These are phyloP conservation scores for Spilogale gracilis DNA, from an alignment of 2,113 vertebrate genomes.

Conservation along the genomic window DNA sequence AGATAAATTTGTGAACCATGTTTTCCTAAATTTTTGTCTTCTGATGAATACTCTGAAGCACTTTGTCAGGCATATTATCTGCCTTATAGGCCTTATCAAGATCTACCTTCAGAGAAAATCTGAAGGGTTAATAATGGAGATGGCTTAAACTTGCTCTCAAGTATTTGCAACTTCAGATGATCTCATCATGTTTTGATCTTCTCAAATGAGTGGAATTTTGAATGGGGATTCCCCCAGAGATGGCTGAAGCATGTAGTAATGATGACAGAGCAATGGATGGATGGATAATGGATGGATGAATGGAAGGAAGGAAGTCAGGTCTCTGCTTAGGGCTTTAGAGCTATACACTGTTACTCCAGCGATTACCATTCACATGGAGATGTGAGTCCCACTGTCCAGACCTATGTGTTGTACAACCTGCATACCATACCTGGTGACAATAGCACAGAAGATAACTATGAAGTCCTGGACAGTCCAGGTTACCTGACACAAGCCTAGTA, in stretches of 20 bases:
- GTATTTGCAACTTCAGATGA: not conserved
- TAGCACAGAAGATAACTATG: not conserved
- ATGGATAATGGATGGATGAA: not conserved
- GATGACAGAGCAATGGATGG: not conserved
- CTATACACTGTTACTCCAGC: not conserved
- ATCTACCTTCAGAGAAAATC: not conserved
- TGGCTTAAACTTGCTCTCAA: not conserved
- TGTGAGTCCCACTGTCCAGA: not conserved
- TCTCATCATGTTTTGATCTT: not conserved
- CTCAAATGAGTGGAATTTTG: constrained; percentile 18
- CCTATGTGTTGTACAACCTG: not conserved
- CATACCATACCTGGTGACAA: too few species aligned
- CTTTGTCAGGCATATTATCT: not conserved
- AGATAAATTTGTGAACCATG: constrained; percentile 15
- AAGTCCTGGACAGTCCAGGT: not conserved
- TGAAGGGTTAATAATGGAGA: not conserved
- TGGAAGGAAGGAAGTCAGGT: not conserved
- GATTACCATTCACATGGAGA: not conserved
- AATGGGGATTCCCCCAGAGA: not conserved
- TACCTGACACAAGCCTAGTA: not conserved
- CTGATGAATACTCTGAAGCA: not conserved
- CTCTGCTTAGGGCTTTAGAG: not conserved
- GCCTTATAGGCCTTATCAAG: not conserved
- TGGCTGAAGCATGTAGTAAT: not conserved
- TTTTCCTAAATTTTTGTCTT: constrained; percentile 14